Conservation (phyloP, 2,113 vertebrate genomes). For the Prinia subflava region DNA sequence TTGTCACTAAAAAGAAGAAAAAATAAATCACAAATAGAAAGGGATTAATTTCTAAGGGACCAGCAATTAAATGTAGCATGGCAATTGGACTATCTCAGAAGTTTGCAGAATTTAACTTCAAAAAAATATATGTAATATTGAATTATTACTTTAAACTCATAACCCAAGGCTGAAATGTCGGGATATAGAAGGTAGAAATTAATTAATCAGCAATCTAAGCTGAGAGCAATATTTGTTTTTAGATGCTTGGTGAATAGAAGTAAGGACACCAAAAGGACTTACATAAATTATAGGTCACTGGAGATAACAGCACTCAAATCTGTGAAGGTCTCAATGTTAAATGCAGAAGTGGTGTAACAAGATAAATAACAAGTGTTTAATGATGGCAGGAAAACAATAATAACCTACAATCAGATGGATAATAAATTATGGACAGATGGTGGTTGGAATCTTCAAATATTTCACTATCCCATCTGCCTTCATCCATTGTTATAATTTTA, state of each 20-base stretch:
- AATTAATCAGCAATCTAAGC: constrained; percentile 29
- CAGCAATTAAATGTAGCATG: neutral
- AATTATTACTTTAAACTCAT: neutral
- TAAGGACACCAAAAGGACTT: constrained; percentile 23
- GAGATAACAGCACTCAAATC: neutral
- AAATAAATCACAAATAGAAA: constrained; percentile 23
- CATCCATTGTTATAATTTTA: neutral
- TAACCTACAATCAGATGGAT: constrained; percentile 45
- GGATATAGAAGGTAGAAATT: neutral
- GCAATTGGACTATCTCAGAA: neutral
- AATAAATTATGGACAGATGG: constrained; percentile 63
- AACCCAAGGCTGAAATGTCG: constrained; percentile 6
- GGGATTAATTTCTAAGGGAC: constrained; percentile 13
- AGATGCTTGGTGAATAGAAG: neutral
- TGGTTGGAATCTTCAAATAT: constrained; percentile 15
- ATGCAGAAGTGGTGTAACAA: neutral
- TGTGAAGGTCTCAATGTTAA: constrained; percentile 37
- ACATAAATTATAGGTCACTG: constrained; percentile 9
- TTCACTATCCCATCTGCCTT: constrained; percentile 44
- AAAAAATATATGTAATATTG: neutral
- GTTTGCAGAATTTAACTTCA: constrained; percentile 13
- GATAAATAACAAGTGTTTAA: constrained; percentile 45
- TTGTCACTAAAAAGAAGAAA: constrained; percentile 33
- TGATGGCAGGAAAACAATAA: neutral
- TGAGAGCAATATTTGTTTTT: constrained; percentile 12